Evolutionary conservation across 2,113 vertebrate genomes (phyloP).

Genomic region (Chrysemys picta): DNA sequence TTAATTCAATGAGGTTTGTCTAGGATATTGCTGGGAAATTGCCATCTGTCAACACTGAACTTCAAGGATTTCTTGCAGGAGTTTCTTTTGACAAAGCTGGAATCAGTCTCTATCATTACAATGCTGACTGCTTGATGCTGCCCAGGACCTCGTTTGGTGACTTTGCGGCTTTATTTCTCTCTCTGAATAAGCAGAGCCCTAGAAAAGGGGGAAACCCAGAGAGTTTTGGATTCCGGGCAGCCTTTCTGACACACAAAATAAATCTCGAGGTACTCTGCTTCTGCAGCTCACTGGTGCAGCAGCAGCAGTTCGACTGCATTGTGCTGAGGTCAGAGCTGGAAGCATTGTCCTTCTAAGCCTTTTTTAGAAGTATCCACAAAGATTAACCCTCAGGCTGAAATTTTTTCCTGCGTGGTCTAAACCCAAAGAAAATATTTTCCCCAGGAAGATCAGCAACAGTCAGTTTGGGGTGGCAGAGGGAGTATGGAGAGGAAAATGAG

Average conservation of each 20-base stretch:
- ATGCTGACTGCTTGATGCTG: background rate
- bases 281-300: background rate
- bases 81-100: slow-evolving; percentile 22
- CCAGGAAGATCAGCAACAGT: slow-evolving; percentile 42
- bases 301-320: slow-evolving; percentile 14
- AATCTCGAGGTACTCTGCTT: background rate
- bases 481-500: slow-evolving; percentile 61
- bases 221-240: background rate
- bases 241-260: background rate
- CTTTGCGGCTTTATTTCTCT: background rate
- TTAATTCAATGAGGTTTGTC: background rate
- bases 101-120: rapidly evolving
- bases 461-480: slow-evolving; percentile 61
- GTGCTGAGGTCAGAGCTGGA: background rate
- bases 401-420: slow-evolving; percentile 36
- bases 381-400: slow-evolving; percentile 58
- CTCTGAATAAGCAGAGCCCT: background rate
- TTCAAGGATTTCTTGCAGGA: background rate
- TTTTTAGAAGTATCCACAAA: slow-evolving; percentile 14
- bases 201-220: background rate
- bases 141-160: background rate
- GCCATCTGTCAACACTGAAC: background rate
- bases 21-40: no score
- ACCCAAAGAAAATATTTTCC: background rate
- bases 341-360: background rate